Conservation (phyloP, 2,888 invertebrate genomes). For the Andrena hattorfiana region DNA sequence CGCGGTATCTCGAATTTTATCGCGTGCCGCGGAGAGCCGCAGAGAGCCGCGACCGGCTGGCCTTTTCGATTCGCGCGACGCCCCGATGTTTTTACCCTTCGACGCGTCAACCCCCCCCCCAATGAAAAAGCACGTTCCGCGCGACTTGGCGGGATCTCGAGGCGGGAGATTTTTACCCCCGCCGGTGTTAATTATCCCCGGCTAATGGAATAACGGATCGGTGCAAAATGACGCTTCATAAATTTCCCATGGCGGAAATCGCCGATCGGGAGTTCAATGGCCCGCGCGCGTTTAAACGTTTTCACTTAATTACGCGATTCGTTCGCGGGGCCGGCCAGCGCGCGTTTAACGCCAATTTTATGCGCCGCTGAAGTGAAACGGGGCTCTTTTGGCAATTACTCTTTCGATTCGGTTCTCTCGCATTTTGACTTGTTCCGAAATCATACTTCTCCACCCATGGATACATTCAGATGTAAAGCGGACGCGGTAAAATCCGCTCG, state of each 20-base stretch:
- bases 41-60: neutral
- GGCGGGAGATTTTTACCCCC: slow-evolving; percentile 2
- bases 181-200: slow-evolving; percentile 34
- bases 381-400: neutral
- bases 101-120: slow-evolving; percentile 5
- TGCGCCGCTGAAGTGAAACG: slow-evolving; percentile 43
- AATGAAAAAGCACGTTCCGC: neutral
- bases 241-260: slow-evolving; percentile 35
- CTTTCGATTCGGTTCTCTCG: neutral
- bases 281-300: slow-evolving; percentile 51
- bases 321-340: slow-evolving; percentile 17
- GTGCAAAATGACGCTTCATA: slow-evolving; percentile 45
- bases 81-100: slow-evolving; percentile 1
- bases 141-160: neutral
- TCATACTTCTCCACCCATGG: neutral
- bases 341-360: slow-evolving; percentile 50
- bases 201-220: slow-evolving; percentile 19
- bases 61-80: neutral
- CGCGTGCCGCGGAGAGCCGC: slow-evolving; percentile 4
- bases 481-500: neutral
- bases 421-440: neutral
- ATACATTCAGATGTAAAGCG: neutral
- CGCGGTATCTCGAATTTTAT: slow-evolving; percentile 39
- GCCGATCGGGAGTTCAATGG: slow-evolving; percentile 46
- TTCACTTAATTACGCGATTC: slow-evolving; percentile 60